Percentiles rank a stretch among this genome's conserved stretches.
Conservation (phyloP, 2,113 vertebrate species). For the Anoura caudifer region DNA sequence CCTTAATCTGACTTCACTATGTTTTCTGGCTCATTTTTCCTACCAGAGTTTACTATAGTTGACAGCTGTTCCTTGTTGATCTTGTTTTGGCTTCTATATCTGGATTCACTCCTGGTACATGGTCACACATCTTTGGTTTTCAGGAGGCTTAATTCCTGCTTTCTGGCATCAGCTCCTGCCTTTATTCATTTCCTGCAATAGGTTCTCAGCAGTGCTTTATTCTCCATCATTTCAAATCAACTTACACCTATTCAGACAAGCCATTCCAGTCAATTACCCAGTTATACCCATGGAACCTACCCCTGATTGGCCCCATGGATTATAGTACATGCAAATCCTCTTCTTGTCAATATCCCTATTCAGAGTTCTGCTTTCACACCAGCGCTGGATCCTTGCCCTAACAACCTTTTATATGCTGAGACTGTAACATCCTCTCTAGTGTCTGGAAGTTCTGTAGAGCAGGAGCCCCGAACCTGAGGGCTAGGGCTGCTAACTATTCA, state of each 20-base stretch:
- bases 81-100: conserved; percentile 45
- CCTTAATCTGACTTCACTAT: not conserved
- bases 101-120: conserved; percentile 57
- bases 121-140: conserved; percentile 54
- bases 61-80: conserved; percentile 53
- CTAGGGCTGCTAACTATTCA: not conserved
- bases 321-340: conserved; percentile 51
- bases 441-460: not conserved
- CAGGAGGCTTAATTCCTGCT: conserved; percentile 58
- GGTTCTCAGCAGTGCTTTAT: conserved; percentile 35
- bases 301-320: conserved; percentile 15
- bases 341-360: conserved; percentile 47
- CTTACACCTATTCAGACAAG: conserved; percentile 59
- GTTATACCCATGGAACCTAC: conserved; percentile 46
- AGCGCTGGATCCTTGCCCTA: conserved; percentile 44
- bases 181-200: conserved; percentile 40
- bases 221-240: conserved; percentile 60
- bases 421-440: conserved; percentile 10
- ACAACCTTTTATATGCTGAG: conserved; percentile 18
- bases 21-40: not conserved
- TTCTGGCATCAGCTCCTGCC: conserved; percentile 30
- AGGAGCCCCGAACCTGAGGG: too few relatives aligned
- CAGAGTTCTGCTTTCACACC: conserved; percentile 40
- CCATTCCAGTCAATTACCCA: conserved; percentile 67
- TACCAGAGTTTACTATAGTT: conserved; percentile 31